Evolutionary conservation across 2,888 invertebrate species (phyloP).

Genomic region (Epicampocera succincta): DNA sequence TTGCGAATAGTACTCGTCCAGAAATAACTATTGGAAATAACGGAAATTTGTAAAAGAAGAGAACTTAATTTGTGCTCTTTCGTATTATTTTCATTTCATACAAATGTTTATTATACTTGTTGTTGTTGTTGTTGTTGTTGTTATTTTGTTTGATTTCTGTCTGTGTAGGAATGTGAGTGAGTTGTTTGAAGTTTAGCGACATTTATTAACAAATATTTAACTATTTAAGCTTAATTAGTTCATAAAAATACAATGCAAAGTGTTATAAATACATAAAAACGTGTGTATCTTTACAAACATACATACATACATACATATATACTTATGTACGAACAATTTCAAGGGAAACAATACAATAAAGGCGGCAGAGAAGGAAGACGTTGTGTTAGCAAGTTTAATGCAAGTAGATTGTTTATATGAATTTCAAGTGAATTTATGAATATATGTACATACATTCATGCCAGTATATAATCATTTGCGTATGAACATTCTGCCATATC

Average conservation of each 20-base stretch:
- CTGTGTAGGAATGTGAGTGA: slow-evolving; percentile 24
- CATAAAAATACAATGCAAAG: slow-evolving; percentile 70
- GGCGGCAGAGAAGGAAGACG: no score
- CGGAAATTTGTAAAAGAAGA: slow-evolving; percentile 8
- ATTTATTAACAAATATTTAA: slow-evolving; percentile 77
- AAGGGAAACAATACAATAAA: no score
- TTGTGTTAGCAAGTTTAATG: no score
- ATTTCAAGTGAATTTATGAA: no score
- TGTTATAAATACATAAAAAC: slow-evolving; percentile 32
- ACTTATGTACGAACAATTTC: no score
- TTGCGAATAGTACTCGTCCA: slow-evolving; percentile 67
- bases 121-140: slow-evolving; percentile 27
- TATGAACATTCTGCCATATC: no score
- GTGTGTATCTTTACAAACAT: not conserved
- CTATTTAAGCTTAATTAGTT: slow-evolving; percentile 80
- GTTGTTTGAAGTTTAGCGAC: slow-evolving; percentile 71
- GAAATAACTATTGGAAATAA: not conserved
- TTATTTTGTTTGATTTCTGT: slow-evolving; percentile 31
- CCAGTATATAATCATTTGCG: no score
- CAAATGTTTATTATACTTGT: not conserved
- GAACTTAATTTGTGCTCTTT: slow-evolving; percentile 11
- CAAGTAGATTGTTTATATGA: no score
- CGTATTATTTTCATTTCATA: slow-evolving; percentile 9
- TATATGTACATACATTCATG: no score
- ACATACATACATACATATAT: slow-evolving; percentile 8